These are phyloP conservation scores for Zoanthus sansibaricus DNA, from an alignment of 92 coral and sea anemone species.

Conservation along the genomic window DNA sequence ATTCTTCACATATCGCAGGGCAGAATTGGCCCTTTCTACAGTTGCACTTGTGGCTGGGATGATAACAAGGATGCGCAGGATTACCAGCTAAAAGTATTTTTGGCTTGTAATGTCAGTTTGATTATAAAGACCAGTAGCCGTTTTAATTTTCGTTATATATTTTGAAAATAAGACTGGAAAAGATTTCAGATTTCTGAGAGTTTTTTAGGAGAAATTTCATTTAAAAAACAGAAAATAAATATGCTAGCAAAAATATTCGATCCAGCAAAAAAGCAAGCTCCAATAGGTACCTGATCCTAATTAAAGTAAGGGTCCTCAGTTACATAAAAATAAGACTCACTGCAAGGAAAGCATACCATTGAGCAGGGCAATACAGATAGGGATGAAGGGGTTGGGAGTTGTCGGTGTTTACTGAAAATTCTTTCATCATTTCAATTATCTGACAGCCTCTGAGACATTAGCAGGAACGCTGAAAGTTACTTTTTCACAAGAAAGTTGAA, in stretches of 20 bases:
- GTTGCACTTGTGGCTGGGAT: too few relatives aligned
- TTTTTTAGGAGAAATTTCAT: background rate
- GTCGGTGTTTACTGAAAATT: constrained; percentile 4
- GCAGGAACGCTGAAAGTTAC: background rate
- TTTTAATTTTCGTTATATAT: background rate
- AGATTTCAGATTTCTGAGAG: constrained; percentile 4
- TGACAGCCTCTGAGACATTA: constrained; percentile 3
- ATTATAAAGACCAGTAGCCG: background rate
- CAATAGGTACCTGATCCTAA: constrained; percentile 1
- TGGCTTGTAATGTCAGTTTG: constrained; percentile 5
- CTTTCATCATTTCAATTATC: background rate
- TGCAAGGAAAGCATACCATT: background rate
- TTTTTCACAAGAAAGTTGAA: constrained; percentile 9
- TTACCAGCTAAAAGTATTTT: background rate
- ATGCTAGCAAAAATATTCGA: background rate
- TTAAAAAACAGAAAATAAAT: background rate
- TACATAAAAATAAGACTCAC: background rate
- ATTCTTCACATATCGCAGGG: too few relatives aligned
- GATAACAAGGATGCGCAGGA: too few relatives aligned
- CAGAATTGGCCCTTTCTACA: too few relatives aligned
- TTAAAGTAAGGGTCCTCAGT: background rate
- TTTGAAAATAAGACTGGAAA: background rate
- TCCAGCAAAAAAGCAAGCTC: constrained; percentile 2
- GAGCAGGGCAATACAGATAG: background rate
- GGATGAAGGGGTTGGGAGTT: constrained; percentile 1